phyloP scores from a whole-genome alignment of 1,140 invertebrate species.

The Pissodes strobi region DNA sequence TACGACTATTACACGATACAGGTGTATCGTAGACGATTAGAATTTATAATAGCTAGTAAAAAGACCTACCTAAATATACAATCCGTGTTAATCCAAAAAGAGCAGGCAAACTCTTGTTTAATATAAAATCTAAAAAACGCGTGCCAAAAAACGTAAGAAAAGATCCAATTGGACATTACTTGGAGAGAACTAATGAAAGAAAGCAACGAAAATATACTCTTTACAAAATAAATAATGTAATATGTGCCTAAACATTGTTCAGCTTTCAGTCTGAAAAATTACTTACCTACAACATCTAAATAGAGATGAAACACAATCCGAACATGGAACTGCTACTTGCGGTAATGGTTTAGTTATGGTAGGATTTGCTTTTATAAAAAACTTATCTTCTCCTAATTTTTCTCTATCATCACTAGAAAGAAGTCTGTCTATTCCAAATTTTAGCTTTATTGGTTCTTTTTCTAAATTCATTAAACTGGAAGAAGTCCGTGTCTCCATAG shows the following conservation, averaged over 20 bases:
- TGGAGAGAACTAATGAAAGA: not conserved
- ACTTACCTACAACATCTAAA: conserved; percentile 54
- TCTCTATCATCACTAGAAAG: conserved; percentile 40
- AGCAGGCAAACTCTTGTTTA: too few species aligned
- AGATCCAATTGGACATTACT: not conserved
- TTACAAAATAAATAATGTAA: not conserved
- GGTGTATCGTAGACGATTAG: too few species aligned
- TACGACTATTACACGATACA: too few species aligned
- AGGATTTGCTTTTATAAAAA: not conserved
- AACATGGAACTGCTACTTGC: conserved; percentile 52
- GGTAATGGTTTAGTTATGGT: conserved; percentile 32
- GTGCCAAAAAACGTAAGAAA: not conserved
- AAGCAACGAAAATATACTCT: not conserved
- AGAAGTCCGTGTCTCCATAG: conserved; percentile 5
- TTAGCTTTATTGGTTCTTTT: conserved; percentile 49
- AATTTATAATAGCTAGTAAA: too few species aligned
- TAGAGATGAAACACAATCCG: conserved; percentile 56
- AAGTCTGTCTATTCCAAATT: conserved; percentile 56
- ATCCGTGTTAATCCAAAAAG: too few species aligned
- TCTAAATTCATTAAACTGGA: conserved; percentile 17
- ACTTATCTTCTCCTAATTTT: not conserved
- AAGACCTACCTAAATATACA: too few species aligned
- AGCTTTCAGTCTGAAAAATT: too few species aligned
- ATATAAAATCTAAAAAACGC: not conserved
- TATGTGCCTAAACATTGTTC: too few species aligned